Evolutionary conservation across 2,888 invertebrate species (phyloP).

Genomic region (Eristalis arbustorum): DNA sequence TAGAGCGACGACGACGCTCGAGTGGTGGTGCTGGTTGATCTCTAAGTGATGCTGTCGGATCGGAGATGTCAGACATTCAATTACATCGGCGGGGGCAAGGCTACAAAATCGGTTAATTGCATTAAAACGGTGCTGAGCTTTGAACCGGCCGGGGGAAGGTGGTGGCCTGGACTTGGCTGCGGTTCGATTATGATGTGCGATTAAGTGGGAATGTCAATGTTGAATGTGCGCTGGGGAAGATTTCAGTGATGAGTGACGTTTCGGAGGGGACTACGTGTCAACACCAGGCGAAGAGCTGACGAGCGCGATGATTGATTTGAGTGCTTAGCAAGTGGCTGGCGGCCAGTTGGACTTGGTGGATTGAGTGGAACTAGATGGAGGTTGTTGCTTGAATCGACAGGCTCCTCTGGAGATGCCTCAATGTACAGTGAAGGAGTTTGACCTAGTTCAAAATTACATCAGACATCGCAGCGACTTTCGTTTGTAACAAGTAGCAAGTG

Average conservation of each 20-base stretch:
- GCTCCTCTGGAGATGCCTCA: too few species aligned
- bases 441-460: too few species aligned
- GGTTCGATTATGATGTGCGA: slow-evolving; percentile 28
- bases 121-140: slow-evolving; percentile 31
- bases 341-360: not conserved
- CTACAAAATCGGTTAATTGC: slow-evolving; percentile 36
- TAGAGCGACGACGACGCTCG: not conserved
- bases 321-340: not conserved
- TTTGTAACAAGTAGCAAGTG: too few species aligned
- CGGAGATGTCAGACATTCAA: slow-evolving; percentile 58
- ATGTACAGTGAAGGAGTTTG: too few species aligned
- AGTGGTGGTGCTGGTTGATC: slow-evolving; percentile 21
- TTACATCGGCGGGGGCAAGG: slow-evolving; percentile 35
- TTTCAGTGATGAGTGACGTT: not conserved
- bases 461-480: too few species aligned
- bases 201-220: slow-evolving; percentile 20
- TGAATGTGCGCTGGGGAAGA: not conserved
- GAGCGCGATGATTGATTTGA: not conserved
- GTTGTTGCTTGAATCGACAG: not conserved
- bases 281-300: not conserved
- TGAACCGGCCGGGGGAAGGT: slow-evolving; percentile 1
- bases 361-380: too few species aligned
- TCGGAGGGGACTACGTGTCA: not conserved
- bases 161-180: not conserved
- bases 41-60: slow-evolving; percentile 46